Percentiles rank a stretch among this genome's conserved stretches.
phyloP scores from a whole-genome alignment of 1,140 invertebrate species.

The Drosophila burlai region DNA sequence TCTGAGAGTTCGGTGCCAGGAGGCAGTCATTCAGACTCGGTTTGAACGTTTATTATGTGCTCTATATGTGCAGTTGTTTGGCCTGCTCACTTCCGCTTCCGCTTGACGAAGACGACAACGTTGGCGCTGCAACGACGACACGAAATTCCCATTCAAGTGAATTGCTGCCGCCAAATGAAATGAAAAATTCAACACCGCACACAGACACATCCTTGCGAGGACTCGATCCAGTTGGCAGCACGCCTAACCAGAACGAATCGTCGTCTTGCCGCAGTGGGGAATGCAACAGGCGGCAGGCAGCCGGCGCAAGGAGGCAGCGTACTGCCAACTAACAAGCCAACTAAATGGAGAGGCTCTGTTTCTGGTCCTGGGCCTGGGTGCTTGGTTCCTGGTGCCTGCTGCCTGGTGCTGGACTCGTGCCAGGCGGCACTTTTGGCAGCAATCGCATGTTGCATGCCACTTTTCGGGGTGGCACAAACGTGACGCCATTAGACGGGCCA shows the following conservation, averaged over 20 bases:
- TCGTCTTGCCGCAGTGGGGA: slow-evolving; percentile 43
- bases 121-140: slow-evolving; percentile 61
- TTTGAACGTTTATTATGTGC: slow-evolving; percentile 77
- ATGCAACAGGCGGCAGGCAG: slow-evolving; percentile 70
- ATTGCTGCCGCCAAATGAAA: slow-evolving; percentile 83
- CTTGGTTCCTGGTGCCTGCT: slow-evolving; percentile 18
- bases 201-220: slow-evolving; percentile 45
- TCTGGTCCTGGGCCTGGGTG: slow-evolving; percentile 8
- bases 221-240: slow-evolving; percentile 43
- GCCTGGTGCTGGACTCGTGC: slow-evolving; percentile 68
- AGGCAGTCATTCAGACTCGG: slow-evolving; percentile 53
- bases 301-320: slow-evolving; percentile 31
- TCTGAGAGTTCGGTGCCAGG: slow-evolving; percentile 14
- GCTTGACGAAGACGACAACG: slow-evolving; percentile 51
- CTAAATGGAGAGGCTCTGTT: slow-evolving; percentile 61
- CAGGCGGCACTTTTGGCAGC: slow-evolving; percentile 83
- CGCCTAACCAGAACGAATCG: slow-evolving; percentile 52
- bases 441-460: slow-evolving; percentile 85
- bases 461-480: slow-evolving; percentile 76
- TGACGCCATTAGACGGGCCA: slow-evolving; percentile 77
- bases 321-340: slow-evolving; percentile 79
- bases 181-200: slow-evolving; percentile 83
- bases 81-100: slow-evolving; percentile 75
- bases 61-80: slow-evolving; percentile 71
- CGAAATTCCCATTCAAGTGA: slow-evolving; percentile 83